Conservation (phyloP, 2,113 vertebrate genomes). For the Hucho hucho region DNA sequence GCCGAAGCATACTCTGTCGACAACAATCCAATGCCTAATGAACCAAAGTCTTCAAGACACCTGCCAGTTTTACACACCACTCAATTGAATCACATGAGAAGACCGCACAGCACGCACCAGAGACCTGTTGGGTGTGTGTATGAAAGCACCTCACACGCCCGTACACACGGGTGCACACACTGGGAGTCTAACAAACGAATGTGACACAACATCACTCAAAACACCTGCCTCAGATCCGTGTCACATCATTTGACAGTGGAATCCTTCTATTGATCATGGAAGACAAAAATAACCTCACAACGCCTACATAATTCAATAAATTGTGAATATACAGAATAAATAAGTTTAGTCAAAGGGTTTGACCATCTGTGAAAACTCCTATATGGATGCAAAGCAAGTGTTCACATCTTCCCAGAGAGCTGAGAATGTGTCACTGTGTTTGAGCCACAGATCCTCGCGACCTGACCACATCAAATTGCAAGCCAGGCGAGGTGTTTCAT, state of each 20-base stretch:
- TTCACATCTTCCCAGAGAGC: conserved; percentile 15
- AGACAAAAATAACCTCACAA: conserved; percentile 48
- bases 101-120: conserved; percentile 45
- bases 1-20: neutral
- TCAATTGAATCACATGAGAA: conserved; percentile 65
- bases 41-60: conserved; percentile 4
- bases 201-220: conserved; percentile 67
- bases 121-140: conserved; percentile 54
- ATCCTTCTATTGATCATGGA: conserved; percentile 60
- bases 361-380: conserved; percentile 48
- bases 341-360: conserved; percentile 42
- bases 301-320: conserved; percentile 55
- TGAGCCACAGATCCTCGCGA: conserved; percentile 18
- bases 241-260: conserved; percentile 56
- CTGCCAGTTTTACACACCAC: conserved; percentile 15
- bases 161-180: neutral
- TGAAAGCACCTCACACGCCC: conserved; percentile 44
- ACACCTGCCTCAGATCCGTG: conserved; percentile 50
- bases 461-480: conserved; percentile 31
- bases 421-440: conserved; percentile 22
- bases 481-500: conserved; percentile 17
- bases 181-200: conserved; percentile 5
- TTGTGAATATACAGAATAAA: conserved; percentile 52
- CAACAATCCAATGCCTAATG: neutral
- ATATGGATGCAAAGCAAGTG: conserved; percentile 31